These are phyloP conservation scores for Hydrolagus colliei DNA, from an alignment of 2,797 vertebrate genomes.

Conservation along the genomic window DNA sequence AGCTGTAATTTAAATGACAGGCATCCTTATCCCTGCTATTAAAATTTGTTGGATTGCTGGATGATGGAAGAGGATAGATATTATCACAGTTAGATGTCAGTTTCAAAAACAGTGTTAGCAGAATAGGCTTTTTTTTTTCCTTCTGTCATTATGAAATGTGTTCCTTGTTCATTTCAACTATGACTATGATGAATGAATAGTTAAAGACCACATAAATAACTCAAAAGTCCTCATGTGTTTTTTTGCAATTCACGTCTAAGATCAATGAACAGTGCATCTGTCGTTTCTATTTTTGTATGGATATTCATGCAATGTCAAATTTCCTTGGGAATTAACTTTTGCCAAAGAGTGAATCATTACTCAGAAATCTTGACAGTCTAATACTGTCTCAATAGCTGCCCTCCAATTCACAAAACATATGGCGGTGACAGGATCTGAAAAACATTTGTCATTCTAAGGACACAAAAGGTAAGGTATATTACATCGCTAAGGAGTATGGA, in stretches of 20 bases:
- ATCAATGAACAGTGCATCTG: neutral
- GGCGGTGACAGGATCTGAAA: neutral
- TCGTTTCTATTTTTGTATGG: conserved; percentile 1
- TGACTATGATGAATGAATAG: conserved; percentile 12
- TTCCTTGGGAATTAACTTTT: conserved; percentile 20
- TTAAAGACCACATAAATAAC: neutral
- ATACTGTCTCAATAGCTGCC: neutral
- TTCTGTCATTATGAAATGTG: neutral
- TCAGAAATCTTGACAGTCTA: neutral
- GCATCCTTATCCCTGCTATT: conserved; percentile 26
- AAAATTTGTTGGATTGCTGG: conserved; percentile 25
- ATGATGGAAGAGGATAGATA: conserved; percentile 26
- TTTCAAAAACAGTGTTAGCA: neutral
- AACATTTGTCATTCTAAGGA: neutral
- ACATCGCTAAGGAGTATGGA: neutral
- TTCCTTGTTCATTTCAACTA: conserved; percentile 5
- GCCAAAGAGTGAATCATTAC: neutral
- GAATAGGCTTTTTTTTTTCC: neutral
- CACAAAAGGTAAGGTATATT: neutral
- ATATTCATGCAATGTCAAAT: neutral
- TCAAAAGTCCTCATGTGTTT: neutral
- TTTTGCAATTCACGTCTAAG: conserved; percentile 9
- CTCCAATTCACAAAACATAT: neutral
- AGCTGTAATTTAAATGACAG: conserved; percentile 32
- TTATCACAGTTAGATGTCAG: conserved; percentile 21